phyloP scores from a whole-genome alignment of 2,113 vertebrate species.

The Pontoporia blainvillei region DNA sequence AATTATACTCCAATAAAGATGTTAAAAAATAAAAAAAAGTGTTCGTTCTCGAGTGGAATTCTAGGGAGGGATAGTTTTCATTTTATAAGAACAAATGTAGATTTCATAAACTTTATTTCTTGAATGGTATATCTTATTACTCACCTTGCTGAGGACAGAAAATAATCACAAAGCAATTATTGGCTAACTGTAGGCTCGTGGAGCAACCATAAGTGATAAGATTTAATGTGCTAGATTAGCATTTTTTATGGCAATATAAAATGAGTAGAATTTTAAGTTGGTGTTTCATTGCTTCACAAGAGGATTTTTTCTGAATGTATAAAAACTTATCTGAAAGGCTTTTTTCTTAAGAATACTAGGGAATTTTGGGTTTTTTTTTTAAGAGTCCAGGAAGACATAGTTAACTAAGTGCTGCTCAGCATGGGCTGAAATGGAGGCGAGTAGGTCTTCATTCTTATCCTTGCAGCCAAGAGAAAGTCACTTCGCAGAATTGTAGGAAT shows the following conservation, averaged over 20 bases:
- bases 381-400: neutral
- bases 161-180: conserved; percentile 46
- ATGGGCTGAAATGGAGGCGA: neutral
- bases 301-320: neutral
- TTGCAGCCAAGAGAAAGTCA: neutral
- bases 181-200: neutral
- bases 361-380: neutral
- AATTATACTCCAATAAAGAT: too few relatives aligned
- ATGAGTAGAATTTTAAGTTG: conserved; percentile 32
- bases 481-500: conserved; percentile 34
- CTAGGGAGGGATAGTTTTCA: neutral
- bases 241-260: neutral
- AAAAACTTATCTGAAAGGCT: neutral
- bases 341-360: neutral
- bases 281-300: neutral
- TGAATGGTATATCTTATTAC: neutral
- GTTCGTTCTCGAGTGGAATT: neutral
- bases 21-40: too few relatives aligned
- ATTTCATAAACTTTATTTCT: conserved; percentile 30
- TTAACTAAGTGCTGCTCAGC: neutral
- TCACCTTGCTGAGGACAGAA: neutral
- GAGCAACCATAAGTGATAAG: neutral
- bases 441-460: neutral
- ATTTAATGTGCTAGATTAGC: neutral
- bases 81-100: conserved; percentile 21